Evolutionary conservation across 2,113 vertebrate species (phyloP), one percentile per base, ranked within the genome.

Genomic region (Thomomys bottae): DNA sequence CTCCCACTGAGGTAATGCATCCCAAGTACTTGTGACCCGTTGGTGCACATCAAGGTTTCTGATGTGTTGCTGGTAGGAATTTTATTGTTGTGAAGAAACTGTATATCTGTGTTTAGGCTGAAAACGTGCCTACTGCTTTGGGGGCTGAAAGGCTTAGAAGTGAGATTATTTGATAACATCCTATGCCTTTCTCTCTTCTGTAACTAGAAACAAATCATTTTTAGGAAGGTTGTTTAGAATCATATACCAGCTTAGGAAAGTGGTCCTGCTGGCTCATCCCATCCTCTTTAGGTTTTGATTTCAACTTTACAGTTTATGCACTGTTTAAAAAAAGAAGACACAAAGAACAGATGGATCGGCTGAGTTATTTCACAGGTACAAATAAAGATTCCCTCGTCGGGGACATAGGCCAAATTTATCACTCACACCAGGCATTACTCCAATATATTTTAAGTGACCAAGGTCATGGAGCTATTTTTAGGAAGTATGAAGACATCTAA

Each of bases 391-490:
- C n/a, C 12, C 28, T 82, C 42, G 72, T 84, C 10, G n/a, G 57
- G 72, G 42, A 90, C 78, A 76, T 30, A 32, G 57, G 90, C 89
- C 45, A 72, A 12, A 88, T 84, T 84, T 92, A 80, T 66, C 57
- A 84, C 77, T 73, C 89, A 77, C 24, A 76, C 84, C 82, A 85
- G 92, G 38, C 86, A 0, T 38, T n/a, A 15, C 61, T 67, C 86
- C 85, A 63, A 4, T 85, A 91, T 95, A 94, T 94, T 96, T 95
- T 88, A 80, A 84, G 94, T 86, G 90, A 90, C 79, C 88, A 45
- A 66, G 57, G 71, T 45, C 84, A 67, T 45, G 49, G 54, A 73
- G 88, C 6, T 95, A 95, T 90, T 96, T 96, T 94, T 79, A 88
- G 90, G 93, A 93, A 90, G 83, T 90, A 90, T 70, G 45, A 85